Conservation (phyloP, 2,113 vertebrate species). For the Suricata suricatta region DNA sequence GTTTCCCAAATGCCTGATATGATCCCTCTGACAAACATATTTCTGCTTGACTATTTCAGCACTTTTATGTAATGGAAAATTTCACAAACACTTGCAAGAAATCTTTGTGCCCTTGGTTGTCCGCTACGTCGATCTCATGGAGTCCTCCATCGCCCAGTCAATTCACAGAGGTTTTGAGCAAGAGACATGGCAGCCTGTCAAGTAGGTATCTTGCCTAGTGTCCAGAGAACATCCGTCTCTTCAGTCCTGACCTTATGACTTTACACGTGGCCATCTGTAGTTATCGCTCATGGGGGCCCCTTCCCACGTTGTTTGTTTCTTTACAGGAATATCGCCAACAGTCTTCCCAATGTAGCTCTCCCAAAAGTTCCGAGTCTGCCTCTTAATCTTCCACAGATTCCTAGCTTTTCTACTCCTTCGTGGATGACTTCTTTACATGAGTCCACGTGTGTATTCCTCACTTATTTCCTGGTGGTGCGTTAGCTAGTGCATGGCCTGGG, state of each 20-base stretch:
- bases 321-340: constrained; percentile 97
- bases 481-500: constrained; percentile 88
- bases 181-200: constrained; percentile 98
- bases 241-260: constrained; percentile 72
- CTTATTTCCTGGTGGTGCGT: constrained; percentile 84
- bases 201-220: constrained; percentile 86
- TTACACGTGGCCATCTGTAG: constrained; percentile 78
- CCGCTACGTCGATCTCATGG: constrained; percentile 99
- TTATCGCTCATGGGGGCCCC: constrained; percentile 86
- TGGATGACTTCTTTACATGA: constrained; percentile 98
- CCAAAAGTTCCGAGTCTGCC: constrained; percentile 97
- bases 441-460: constrained; percentile 95
- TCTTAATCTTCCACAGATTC: constrained; percentile 96
- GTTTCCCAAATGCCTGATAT: neutral
- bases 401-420: constrained; percentile 94
- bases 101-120: constrained; percentile 95
- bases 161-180: constrained; percentile 97
- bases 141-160: constrained; percentile 98
- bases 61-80: constrained; percentile 94
- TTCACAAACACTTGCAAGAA: constrained; percentile 98
- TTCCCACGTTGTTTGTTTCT: constrained; percentile 88
- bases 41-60: constrained; percentile 87
- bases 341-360: constrained; percentile 96
- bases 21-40: constrained; percentile 69
- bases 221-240: constrained; percentile 54